A percentile compares a stretch with the other conserved stretches of the same genome.
Evolutionary conservation across 2,797 vertebrate species (phyloP).

Genomic region (Acanthiza pusilla): DNA sequence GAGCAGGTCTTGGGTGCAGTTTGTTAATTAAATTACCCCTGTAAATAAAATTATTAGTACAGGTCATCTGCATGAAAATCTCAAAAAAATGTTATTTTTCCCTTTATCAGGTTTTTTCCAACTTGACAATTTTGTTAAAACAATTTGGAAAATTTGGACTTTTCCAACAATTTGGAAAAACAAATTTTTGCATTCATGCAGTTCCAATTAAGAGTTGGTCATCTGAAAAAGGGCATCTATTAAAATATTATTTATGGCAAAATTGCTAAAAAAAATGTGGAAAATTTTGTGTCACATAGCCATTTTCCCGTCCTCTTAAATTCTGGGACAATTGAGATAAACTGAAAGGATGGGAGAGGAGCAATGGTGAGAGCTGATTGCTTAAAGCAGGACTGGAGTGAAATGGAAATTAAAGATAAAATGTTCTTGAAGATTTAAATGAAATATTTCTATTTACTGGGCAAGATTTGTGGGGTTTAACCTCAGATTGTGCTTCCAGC

Average conservation of each 20-base stretch:
- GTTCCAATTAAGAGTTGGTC: not conserved
- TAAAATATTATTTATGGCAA: not conserved
- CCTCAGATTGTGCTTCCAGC: not conserved
- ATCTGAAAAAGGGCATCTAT: not conserved
- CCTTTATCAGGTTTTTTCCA: too few species aligned
- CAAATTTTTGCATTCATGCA: not conserved
- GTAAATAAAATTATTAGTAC: not conserved
- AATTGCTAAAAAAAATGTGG: not conserved
- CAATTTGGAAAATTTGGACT: too few species aligned
- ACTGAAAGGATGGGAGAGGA: not conserved
- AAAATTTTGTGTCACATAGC: not conserved
- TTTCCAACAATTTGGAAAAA: too few species aligned
- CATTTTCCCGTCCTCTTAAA: not conserved
- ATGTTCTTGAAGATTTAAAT: not conserved
- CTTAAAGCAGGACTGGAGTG: not conserved
- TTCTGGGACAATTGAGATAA: not conserved
- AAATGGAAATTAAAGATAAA: not conserved
- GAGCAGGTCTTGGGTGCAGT: not conserved
- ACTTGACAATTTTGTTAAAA: not conserved
- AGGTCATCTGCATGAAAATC: not conserved
- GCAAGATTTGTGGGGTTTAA: not conserved
- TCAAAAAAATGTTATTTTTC: fast-evolving
- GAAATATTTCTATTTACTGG: not conserved
- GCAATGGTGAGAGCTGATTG: not conserved
- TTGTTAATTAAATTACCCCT: not conserved